Conservation (phyloP, 2,113 vertebrate species). For the Cephalopholis sonnerati region DNA sequence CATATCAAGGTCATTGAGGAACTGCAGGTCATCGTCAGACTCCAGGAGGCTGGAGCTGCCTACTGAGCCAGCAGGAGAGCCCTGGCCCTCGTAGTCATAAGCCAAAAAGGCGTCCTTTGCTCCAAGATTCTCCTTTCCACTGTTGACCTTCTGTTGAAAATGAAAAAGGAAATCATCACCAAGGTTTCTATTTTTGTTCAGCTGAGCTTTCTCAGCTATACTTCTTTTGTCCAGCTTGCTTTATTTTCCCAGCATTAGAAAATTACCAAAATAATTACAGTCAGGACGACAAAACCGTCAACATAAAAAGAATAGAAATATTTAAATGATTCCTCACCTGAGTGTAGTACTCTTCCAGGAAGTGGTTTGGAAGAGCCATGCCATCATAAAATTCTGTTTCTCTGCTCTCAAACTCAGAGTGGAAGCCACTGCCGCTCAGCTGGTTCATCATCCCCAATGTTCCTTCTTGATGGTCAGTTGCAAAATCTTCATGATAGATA, state of each 20-base stretch:
- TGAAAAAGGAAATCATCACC: not conserved
- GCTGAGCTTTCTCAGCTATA: not conserved
- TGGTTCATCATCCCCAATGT: conserved; percentile 8
- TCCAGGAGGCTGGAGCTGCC: conserved; percentile 90
- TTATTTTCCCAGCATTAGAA: not conserved
- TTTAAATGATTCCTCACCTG: conserved; percentile 65
- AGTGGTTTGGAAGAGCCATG: conserved; percentile 71
- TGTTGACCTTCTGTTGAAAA: conserved; percentile 84
- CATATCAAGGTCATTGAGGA: conserved; percentile 87
- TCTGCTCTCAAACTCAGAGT: conserved; percentile 20
- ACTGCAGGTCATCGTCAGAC: conserved; percentile 87
- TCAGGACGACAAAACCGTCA: not conserved
- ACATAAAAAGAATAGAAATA: not conserved
- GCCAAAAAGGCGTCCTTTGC: conserved; percentile 85
- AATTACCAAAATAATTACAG: not conserved
- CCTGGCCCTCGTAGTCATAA: conserved; percentile 89
- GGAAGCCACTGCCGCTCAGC: not conserved
- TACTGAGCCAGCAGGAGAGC: conserved; percentile 87
- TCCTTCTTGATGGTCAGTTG: conserved; percentile 5
- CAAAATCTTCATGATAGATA: not conserved
- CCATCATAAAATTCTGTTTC: conserved; percentile 46
- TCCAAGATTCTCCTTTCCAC: conserved; percentile 77
- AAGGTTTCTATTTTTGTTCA: not conserved
- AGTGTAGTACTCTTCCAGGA: conserved; percentile 76
- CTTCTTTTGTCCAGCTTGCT: not conserved